Conservation (phyloP, 2,113 vertebrate species). For the Rafetus swinhoei region DNA sequence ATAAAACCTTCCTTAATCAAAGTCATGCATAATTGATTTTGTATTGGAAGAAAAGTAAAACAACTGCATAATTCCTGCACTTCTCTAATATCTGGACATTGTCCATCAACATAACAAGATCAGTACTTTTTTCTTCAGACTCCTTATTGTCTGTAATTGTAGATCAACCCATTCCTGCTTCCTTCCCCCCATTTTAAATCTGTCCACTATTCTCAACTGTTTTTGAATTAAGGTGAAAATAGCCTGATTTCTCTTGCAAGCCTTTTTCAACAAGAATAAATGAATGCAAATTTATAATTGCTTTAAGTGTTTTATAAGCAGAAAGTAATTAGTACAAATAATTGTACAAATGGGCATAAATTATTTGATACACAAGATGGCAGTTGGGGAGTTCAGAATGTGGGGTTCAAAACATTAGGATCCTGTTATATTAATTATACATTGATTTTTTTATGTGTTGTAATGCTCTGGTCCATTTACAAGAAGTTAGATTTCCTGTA, state of each 20-base stretch:
- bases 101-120: neutral
- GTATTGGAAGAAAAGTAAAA: neutral
- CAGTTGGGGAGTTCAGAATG: neutral
- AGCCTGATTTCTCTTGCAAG: neutral
- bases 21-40: neutral
- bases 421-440: neutral
- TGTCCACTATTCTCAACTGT: neutral
- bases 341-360: neutral
- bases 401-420: neutral
- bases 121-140: neutral
- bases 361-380: neutral
- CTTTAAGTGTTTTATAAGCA: neutral
- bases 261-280: neutral
- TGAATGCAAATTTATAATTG: neutral
- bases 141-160: too few species aligned
- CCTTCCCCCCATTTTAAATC: neutral
- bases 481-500: neutral
- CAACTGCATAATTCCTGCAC: neutral
- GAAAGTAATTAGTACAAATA: neutral
- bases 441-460: neutral
- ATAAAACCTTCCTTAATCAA: neutral
- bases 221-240: neutral
- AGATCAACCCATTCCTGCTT: neutral
- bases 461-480: neutral
- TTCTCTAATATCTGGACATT: neutral